Conservation (phyloP, 2,113 vertebrate species). For the Romanogobio albipinnatus region DNA sequence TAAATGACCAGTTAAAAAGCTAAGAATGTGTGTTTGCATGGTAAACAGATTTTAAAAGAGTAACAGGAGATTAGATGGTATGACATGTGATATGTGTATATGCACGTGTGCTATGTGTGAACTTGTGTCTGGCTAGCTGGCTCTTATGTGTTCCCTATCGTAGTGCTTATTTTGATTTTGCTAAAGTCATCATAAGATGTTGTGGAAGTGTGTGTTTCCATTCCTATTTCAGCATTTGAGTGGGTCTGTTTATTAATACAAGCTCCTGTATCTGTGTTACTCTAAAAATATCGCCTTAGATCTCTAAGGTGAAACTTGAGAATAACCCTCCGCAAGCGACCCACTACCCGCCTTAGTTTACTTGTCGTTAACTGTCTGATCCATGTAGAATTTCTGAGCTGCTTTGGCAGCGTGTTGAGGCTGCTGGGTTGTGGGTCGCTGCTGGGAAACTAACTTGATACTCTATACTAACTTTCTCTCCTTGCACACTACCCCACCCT, state of each 20-base stretch:
- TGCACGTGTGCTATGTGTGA: constrained; percentile 1
- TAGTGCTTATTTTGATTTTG: constrained; percentile 31
- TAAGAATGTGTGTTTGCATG: background rate
- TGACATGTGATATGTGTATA: background rate
- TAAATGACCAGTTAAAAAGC: background rate
- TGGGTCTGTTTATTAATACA: constrained; percentile 71
- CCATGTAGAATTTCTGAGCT: constrained; percentile 34
- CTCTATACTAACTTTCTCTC: constrained; percentile 31
- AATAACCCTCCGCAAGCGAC: constrained; percentile 54
- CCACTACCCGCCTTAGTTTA: background rate
- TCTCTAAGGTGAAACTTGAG: constrained; percentile 73
- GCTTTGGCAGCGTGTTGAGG: constrained; percentile 14
- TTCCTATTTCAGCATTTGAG: constrained; percentile 62
- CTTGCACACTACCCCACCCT: background rate
- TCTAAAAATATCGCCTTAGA: constrained; percentile 73
- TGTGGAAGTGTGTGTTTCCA: constrained; percentile 47
- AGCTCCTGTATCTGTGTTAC: constrained; percentile 67
- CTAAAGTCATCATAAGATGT: constrained; percentile 25
- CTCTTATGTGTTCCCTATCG: constrained; percentile 10
- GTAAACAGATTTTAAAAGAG: background rate
- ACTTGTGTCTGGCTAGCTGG: background rate
- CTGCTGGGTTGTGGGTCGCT: constrained; percentile 9
- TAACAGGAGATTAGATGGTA: background rate
- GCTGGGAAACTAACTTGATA: constrained; percentile 47
- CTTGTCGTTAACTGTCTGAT: constrained; percentile 30